Conservation (phyloP, 1,140 invertebrate species). For the Procambarus virginalis region DNA sequence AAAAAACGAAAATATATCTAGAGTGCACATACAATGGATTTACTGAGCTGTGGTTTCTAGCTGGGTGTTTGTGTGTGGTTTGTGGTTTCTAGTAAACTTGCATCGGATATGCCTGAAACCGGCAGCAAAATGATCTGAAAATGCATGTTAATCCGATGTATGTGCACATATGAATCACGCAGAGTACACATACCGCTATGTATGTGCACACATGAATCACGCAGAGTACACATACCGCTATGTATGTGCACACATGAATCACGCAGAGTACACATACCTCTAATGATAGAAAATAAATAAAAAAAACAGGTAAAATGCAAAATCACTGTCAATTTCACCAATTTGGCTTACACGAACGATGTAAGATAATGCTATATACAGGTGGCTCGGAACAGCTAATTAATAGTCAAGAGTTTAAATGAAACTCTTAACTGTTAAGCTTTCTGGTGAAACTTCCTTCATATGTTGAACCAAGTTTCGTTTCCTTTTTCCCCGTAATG, state of each 20-base stretch:
- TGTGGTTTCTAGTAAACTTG: too few relatives aligned
- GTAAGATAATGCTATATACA: background rate
- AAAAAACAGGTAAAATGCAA: background rate
- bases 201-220: background rate
- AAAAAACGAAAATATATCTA: background rate
- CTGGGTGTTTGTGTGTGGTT: too few relatives aligned
- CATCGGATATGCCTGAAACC: too few relatives aligned
- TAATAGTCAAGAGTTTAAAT: too few relatives aligned
- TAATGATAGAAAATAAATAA: background rate
- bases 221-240: background rate
- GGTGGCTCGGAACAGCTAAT: background rate
- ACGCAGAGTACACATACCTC: background rate
- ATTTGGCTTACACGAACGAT: background rate
- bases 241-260: background rate
- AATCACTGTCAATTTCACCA: slow-evolving; percentile 1
- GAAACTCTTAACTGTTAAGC: too few relatives aligned
- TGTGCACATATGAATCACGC: background rate
- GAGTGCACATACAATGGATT: slow-evolving; percentile 4
- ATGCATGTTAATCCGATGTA: too few relatives aligned
- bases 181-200: background rate
- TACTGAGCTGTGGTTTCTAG: background rate
- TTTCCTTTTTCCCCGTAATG: background rate
- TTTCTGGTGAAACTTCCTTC: too few relatives aligned
- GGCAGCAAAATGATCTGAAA: too few relatives aligned
- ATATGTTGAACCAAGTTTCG: too few relatives aligned